Percentiles rank a stretch among this genome's conserved stretches.
These are phyloP conservation scores for Nipponia nippon DNA, from an alignment of 2,113 vertebrate genomes.

Conservation along the genomic window DNA sequence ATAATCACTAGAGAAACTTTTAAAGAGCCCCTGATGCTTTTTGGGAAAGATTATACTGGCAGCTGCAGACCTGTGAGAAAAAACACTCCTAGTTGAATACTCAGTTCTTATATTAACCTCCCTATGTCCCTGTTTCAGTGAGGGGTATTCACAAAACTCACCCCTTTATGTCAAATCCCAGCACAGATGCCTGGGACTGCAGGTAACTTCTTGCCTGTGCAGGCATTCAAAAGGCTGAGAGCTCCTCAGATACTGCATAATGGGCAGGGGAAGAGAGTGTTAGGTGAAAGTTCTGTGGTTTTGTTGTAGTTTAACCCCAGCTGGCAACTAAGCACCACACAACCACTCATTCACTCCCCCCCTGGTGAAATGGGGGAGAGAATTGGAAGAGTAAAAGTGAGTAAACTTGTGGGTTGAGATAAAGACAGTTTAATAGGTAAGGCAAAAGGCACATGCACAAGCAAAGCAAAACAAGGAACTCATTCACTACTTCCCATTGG, in stretches of 20 bases:
- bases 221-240: not conserved
- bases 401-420: too few species aligned
- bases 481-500: too few species aligned
- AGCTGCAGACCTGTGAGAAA: not conserved
- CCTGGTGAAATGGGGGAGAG: too few species aligned
- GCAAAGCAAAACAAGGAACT: too few species aligned
- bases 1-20: not conserved
- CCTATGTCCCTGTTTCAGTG: not conserved
- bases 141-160: not conserved
- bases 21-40: not conserved
- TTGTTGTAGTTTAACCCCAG: too few species aligned
- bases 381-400: too few species aligned
- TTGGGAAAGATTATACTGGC: not conserved
- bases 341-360: too few species aligned
- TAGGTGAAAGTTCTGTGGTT: not conserved
- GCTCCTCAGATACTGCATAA: not conserved
- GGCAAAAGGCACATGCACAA: too few species aligned
- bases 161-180: not conserved
- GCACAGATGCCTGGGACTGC: not conserved
- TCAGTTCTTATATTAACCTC: not conserved
- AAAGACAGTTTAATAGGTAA: too few species aligned
- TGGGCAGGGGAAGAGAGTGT: not conserved
- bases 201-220: not conserved
- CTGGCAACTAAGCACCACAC: too few species aligned
- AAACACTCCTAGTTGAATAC: accelerated